Evolutionary conservation across 2,113 vertebrate species (phyloP), one percentile per base, ranked within the genome.

Genomic region (Dipodomys stephensi): DNA sequence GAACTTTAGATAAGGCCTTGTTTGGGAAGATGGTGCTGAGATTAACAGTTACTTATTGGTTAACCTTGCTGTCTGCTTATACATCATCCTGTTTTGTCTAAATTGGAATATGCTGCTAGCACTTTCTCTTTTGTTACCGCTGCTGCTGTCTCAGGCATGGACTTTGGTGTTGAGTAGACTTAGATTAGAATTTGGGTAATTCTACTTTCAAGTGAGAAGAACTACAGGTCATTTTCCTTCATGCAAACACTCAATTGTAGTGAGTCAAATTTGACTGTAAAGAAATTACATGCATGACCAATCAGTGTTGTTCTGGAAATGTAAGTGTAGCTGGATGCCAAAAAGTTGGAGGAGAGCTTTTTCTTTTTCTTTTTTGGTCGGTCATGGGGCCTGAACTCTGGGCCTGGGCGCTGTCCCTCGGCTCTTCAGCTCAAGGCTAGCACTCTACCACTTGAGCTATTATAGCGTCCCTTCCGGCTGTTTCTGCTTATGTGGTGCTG

Each of bases 191-290:
- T 77, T 89, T 76, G 84, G 35, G 25, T 88, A 53, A 81, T 84
- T 90, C 30, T 81, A 20, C 76, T 88, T 94, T 88, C 72, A 83
- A n/a, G 18, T 65, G 82, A 90, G 57, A 84, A 90, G 62, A 92
- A 83, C 57, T 39, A 2, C 25, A 96, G 32, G 18, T 76, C 7
- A 69, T 0, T 92, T 91, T 95, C 20, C 68, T 88, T 93, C 4
- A 53, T 53, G 9, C 18, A 93, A 60, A 83, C 27, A 72, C 77
- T 10, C 68, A 87, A 82, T 90, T 77, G 80, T 15, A 91, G 9
- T 87, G 53, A 81, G 32, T 73, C 53, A 78, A 62, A 72, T 88
- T 92, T 39, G 80, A 69, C 4, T 73, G 18, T 89, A 73, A 78
- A 94, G 46, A 23, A 88, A 46, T 80, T 73, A 28, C 16, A 53